Percentiles rank a stretch among this genome's conserved stretches.
Conservation (phyloP, 2,113 vertebrate genomes). For the Meleagris gallopavo region DNA sequence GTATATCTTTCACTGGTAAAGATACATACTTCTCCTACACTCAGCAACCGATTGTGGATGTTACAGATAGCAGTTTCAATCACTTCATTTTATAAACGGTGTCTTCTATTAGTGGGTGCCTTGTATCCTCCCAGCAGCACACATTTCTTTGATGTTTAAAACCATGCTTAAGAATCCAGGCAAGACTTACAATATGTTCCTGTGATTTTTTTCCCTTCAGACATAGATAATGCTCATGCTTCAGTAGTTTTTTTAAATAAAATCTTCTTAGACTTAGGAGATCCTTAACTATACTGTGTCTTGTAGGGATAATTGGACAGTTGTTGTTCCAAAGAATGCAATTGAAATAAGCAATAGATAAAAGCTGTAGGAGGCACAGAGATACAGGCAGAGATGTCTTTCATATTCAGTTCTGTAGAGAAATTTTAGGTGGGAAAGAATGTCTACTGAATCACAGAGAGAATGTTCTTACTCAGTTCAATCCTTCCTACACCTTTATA, state of each 20-base stretch:
- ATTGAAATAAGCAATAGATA: neutral
- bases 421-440: neutral
- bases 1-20: neutral
- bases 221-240: neutral
- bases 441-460: neutral
- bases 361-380: neutral
- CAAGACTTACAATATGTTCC: neutral
- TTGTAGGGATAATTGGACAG: neutral
- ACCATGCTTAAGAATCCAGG: neutral
- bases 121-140: neutral
- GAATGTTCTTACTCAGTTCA: neutral
- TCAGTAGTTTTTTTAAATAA: neutral
- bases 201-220: neutral
- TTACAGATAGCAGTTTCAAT: neutral
- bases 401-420: fast-evolving
- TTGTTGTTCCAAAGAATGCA: neutral
- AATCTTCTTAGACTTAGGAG: neutral
- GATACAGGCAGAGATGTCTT: neutral
- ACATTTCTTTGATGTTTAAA: neutral
- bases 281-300: neutral
- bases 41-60: neutral
- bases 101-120: neutral
- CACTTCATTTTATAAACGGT: neutral
- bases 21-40: neutral
- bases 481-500: neutral